These are phyloP conservation scores for Microctenopoma lineatum DNA, from an alignment of 2,797 vertebrate genomes.

Conservation along the genomic window DNA sequence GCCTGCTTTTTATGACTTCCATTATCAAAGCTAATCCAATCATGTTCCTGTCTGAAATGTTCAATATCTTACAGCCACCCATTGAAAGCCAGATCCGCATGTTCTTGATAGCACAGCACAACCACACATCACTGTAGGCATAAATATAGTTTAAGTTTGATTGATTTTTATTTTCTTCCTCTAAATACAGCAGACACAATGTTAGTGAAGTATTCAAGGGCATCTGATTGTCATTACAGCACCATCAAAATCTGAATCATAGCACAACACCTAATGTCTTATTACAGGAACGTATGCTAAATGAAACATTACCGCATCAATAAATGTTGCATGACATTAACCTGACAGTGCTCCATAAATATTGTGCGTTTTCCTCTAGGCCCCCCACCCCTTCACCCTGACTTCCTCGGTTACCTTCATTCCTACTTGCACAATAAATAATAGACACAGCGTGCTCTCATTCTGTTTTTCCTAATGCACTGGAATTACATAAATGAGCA, in stretches of 20 bases:
- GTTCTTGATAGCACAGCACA: conserved; percentile 37
- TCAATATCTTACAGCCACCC: conserved; percentile 64
- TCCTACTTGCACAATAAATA: conserved; percentile 41
- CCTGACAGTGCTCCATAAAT: conserved; percentile 82
- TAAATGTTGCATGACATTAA: conserved; percentile 84
- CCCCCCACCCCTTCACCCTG: conserved; percentile 10
- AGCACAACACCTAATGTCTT: conserved; percentile 80
- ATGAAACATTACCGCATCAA: conserved; percentile 82
- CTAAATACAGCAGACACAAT: conserved; percentile 45
- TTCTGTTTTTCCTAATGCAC: conserved; percentile 48
- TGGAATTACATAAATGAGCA: conserved; percentile 74
- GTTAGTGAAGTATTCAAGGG: conserved; percentile 67
- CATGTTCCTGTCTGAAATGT: conserved; percentile 64
- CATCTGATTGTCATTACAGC: conserved; percentile 72
- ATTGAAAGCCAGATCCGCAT: conserved; percentile 34
- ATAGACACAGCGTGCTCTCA: conserved; percentile 1
- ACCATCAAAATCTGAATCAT: conserved; percentile 75
- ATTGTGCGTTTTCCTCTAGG: conserved; percentile 63
- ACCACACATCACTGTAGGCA: conserved; percentile 3
- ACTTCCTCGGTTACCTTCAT: conserved; percentile 41
- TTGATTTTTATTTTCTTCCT: conserved; percentile 60
- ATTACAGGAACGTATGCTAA: conserved; percentile 78
- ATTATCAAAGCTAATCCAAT: conserved; percentile 78
- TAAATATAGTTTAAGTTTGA: conserved; percentile 50
- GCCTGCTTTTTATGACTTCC: conserved; percentile 74